Conservation (phyloP, 2,113 vertebrate genomes). For the Chaenocephalus aceratus region DNA sequence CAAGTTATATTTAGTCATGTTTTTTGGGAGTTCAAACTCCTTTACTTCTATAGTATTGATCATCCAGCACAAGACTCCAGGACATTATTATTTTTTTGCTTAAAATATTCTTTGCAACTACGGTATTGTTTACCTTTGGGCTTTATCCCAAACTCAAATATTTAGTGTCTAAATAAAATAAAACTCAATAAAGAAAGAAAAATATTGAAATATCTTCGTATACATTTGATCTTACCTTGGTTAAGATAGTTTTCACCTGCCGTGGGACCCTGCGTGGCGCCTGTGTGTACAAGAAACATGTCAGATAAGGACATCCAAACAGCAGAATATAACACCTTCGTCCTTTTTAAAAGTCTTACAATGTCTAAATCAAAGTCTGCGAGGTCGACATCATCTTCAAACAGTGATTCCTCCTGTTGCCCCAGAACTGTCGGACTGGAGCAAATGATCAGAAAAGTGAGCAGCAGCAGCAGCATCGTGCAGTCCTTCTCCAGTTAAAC, state of each 20-base stretch:
- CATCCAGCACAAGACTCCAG: not conserved
- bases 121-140: too few relatives aligned
- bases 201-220: not conserved
- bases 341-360: conserved; percentile 54
- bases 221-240: conserved; percentile 67
- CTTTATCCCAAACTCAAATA: too few relatives aligned
- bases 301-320: not conserved
- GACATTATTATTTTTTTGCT: rapidly evolving
- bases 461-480: conserved; percentile 30
- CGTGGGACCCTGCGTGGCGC: conserved; percentile 77
- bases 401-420: conserved; percentile 42
- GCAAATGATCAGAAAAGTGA: conserved; percentile 42
- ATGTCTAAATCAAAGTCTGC: conserved; percentile 69
- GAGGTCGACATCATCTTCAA: conserved; percentile 50
- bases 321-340: not conserved
- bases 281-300: conserved; percentile 52
- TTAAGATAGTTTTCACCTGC: conserved; percentile 74
- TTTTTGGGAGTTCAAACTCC: not conserved
- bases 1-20: not conserved
- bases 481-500: conserved; percentile 6
- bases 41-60: too few relatives aligned
- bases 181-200: not conserved
- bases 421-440: conserved; percentile 30
- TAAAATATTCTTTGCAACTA: not conserved
- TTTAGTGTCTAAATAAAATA: too few relatives aligned